Percentiles rank a stretch among this genome's conserved stretches.
These are phyloP conservation scores for Morone chrysops DNA, from an alignment of 2,113 vertebrate genomes.

Conservation along the genomic window DNA sequence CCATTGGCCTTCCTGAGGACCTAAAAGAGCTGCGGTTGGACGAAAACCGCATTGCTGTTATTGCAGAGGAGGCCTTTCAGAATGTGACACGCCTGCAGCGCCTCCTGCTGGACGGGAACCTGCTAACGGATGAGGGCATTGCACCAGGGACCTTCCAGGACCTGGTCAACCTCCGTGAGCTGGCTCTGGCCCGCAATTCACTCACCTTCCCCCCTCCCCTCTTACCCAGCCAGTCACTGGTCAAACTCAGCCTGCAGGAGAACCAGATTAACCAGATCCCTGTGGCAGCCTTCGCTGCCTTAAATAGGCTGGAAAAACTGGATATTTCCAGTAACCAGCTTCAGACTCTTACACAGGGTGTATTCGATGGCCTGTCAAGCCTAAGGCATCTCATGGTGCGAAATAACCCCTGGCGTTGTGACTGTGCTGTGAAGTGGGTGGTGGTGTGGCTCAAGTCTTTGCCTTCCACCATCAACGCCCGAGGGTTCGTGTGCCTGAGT, in stretches of 20 bases:
- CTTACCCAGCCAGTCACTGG: constrained; percentile 90
- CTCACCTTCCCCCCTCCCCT: constrained; percentile 92
- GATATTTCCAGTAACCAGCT: constrained; percentile 97
- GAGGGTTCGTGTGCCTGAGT: constrained; percentile 94
- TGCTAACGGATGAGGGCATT: constrained; percentile 94
- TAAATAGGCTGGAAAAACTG: constrained; percentile 92
- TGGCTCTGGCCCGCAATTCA: constrained; percentile 95
- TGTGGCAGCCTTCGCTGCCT: constrained; percentile 89
- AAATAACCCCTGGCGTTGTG: constrained; percentile 96
- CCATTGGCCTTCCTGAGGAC: constrained; percentile 93
- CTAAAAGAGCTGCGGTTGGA: constrained; percentile 95
- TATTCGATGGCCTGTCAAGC: constrained; percentile 92
- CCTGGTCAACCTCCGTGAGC: constrained; percentile 91
- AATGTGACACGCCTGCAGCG: constrained; percentile 95
- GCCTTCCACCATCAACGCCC: constrained; percentile 90
- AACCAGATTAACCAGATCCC: constrained; percentile 97
- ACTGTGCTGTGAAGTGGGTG: constrained; percentile 97
- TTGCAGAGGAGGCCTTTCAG: constrained; percentile 95
- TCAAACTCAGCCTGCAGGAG: constrained; percentile 94
- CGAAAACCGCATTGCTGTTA: constrained; percentile 94
- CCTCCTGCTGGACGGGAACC: constrained; percentile 95
- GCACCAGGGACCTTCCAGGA: constrained; percentile 94
- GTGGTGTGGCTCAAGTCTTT: constrained; percentile 96
- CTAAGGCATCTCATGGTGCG: constrained; percentile 92
- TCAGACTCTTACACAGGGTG: constrained; percentile 90